phyloP scores from a whole-genome alignment of 2,797 vertebrate species.

The Molossus alvarezi region DNA sequence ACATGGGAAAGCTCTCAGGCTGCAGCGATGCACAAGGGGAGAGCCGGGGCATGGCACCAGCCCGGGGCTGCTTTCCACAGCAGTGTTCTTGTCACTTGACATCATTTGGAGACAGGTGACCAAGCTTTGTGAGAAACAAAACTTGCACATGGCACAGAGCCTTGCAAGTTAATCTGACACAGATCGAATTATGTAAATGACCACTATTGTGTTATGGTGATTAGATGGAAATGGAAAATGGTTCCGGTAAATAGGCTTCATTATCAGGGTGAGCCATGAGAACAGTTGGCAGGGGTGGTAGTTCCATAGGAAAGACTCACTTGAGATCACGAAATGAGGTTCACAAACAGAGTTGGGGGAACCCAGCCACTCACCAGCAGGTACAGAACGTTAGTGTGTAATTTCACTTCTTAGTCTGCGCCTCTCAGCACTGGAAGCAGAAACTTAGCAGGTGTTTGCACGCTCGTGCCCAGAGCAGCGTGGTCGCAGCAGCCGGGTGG shows the following conservation, averaged over 20 bases:
- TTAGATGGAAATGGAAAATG: background rate
- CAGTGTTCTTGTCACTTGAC: accelerated
- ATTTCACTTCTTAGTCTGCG: background rate
- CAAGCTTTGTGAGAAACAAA: background rate
- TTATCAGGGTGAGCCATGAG: background rate
- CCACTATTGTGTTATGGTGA: background rate
- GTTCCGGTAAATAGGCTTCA: background rate
- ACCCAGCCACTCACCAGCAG: background rate
- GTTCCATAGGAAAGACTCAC: background rate
- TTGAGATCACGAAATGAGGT: background rate
- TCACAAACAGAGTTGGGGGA: background rate
- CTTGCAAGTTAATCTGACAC: background rate
- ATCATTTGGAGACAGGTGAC: background rate
- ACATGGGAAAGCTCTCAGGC: background rate
- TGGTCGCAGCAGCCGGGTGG: background rate
- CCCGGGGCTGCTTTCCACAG: background rate
- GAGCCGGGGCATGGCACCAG: background rate
- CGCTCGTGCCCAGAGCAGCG: background rate
- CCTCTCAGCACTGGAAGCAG: background rate
- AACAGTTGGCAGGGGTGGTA: background rate
- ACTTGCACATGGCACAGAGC: background rate
- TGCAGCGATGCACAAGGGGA: background rate
- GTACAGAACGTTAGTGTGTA: background rate
- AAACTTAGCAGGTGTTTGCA: background rate
- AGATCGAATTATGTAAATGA: background rate